phyloP scores from a whole-genome alignment of 1,140 invertebrate species.

The Pseudachorutes palmiensis region DNA sequence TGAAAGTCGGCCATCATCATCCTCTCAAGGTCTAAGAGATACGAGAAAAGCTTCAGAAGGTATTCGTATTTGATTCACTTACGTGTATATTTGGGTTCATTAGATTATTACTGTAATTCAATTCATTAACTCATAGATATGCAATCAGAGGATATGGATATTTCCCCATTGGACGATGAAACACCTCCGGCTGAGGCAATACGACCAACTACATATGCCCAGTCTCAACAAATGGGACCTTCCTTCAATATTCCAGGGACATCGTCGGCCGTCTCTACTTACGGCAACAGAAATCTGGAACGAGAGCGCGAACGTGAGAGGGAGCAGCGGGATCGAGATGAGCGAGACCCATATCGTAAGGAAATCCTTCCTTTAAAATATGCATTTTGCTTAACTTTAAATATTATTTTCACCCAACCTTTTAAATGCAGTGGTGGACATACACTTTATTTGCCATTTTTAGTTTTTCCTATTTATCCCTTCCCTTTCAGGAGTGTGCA shows the following conservation, averaged over 20 bases:
- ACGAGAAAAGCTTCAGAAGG: constrained; percentile 36
- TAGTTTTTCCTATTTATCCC: too few relatives aligned
- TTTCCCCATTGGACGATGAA: constrained; percentile 34
- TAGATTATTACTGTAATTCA: background rate
- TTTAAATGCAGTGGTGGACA: too few relatives aligned
- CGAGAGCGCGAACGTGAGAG: background rate
- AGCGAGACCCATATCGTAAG: background rate
- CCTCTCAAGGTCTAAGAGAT: constrained; percentile 21
- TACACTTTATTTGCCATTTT: too few relatives aligned
- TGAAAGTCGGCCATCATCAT: constrained; percentile 3
- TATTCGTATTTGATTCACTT: background rate
- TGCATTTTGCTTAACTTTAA: too few relatives aligned
- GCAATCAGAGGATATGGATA: constrained; percentile 38
- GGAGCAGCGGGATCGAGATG: background rate
- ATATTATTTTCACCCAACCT: too few relatives aligned
- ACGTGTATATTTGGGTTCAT: background rate
- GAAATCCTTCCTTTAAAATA: too few relatives aligned
- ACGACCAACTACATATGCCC: background rate
- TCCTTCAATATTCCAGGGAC: background rate
- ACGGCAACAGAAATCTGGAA: background rate
- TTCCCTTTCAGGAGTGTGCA: too few relatives aligned
- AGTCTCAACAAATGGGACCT: background rate
- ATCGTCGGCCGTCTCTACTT: background rate
- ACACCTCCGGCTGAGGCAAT: background rate
- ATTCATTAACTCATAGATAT: constrained; percentile 20